Conservation (phyloP, 2,888 invertebrate genomes). For the Diloba caeruleocephala region DNA sequence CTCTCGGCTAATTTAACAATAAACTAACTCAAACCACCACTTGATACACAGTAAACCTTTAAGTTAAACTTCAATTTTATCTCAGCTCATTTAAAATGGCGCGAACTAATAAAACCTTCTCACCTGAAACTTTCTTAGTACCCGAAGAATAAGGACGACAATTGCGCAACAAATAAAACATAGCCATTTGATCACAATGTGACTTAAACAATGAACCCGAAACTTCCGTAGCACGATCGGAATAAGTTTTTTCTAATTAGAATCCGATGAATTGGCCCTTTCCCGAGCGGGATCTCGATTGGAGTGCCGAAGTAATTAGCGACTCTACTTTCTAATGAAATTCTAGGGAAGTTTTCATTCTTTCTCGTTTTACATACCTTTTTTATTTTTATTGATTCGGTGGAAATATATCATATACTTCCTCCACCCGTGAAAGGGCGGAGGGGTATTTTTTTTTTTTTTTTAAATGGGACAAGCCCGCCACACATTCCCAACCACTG, state of each 20-base stretch:
- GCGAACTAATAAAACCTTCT: slow-evolving; percentile 34
- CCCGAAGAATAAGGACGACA: slow-evolving; percentile 32
- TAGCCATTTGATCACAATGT: slow-evolving; percentile 17
- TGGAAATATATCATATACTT: no score
- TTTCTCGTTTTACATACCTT: slow-evolving; percentile 43
- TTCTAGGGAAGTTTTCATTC: slow-evolving; percentile 33
- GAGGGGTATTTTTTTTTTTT: no score
- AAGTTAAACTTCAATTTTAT: slow-evolving; percentile 43
- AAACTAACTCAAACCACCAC: slow-evolving; percentile 30
- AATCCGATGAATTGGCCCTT: slow-evolving; percentile 57
- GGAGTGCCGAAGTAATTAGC: slow-evolving; percentile 49
- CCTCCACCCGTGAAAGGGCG: no score
- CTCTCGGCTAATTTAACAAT: slow-evolving; percentile 21
- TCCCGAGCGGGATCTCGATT: slow-evolving; percentile 27
- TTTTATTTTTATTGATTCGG: no score
- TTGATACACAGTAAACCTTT: slow-evolving; percentile 16
- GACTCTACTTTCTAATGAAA: slow-evolving; percentile 52
- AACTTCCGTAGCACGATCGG: slow-evolving; percentile 46
- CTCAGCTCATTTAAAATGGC: slow-evolving; percentile 34
- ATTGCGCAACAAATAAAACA: slow-evolving; percentile 43
- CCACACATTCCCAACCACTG: no score
- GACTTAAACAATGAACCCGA: slow-evolving; percentile 47
- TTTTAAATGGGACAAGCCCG: no score
- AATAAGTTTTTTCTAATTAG: slow-evolving; percentile 60
- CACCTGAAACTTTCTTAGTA: slow-evolving; percentile 44